Base-by-base conservation (phyloP, 2,797 vertebrate species). In the Odontamblyopus rebecca region DNA sequence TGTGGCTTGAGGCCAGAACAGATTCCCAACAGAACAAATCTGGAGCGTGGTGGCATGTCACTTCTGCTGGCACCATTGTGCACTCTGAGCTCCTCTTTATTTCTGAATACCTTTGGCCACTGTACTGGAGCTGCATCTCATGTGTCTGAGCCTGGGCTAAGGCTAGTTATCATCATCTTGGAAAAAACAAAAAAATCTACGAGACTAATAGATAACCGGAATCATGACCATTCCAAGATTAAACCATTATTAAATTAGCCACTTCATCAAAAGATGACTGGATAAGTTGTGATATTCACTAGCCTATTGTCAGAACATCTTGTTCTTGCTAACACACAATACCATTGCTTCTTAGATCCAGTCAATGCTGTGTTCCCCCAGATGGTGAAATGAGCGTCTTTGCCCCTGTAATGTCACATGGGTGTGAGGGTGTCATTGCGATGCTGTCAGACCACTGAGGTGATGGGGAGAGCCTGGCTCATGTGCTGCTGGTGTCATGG, bases 351-450 rank as follows among this genome's bases (percentile, higher is more conserved):
- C 56, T 59, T 26, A 26, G 23, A 59, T 5, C 4, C 8, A 15
- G 56, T 35, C 70, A 79, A 82, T 79, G 75, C 71, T 62, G 0
- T 78, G 73, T 79, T 63, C 71, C 78, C 44, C n/a, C 78, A 61
- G 13, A 35, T 82, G 79, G 74, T 78, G 48, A 82, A 57, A 70
- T 70, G 56, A 76, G 81, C 74, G 27, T 26, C 85, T 81, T 77
- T 84, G 73, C 76, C 76, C 76, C 56, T 63, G 85, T 88, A 80
- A 72, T 77, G 81, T 70, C 75, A 64, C 72, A 70, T 56, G 83
- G 68, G 71, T 63, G 65, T 69, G 63, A 78, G 81, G 81, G 26
- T 53, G 61, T 61, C 1, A 71, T 19, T 3, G 18, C 1, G 13
- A 16, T 2, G 71, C 76, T 79, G 77, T 82, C 78, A 72, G 64